Conservation (phyloP, 2,797 vertebrate species). For the Botia almorhae region DNA sequence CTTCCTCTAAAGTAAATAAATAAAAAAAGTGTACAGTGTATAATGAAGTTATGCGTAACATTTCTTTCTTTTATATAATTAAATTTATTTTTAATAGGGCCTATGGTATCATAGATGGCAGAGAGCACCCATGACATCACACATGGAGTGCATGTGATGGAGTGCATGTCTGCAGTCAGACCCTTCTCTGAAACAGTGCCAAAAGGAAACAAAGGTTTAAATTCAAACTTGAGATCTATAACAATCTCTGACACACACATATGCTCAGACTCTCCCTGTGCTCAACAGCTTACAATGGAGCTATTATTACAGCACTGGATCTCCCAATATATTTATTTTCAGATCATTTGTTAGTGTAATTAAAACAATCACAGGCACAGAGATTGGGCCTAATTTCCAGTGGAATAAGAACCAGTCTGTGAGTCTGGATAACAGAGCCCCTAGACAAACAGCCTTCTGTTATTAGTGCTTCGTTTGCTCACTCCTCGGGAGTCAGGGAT, state of each 20-base stretch:
- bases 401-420: conserved; percentile 56
- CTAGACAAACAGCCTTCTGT: conserved; percentile 63
- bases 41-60: neutral
- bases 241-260: conserved; percentile 32
- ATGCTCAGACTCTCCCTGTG: conserved; percentile 20
- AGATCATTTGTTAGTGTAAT: conserved; percentile 71
- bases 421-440: conserved; percentile 55
- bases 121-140: too few species aligned
- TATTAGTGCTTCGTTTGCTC: conserved; percentile 58
- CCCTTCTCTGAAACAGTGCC: neutral
- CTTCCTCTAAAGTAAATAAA: neutral
- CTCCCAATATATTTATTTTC: conserved; percentile 78
- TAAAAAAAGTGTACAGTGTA: too few species aligned
- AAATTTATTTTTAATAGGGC: neutral
- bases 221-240: conserved; percentile 28
- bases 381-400: conserved; percentile 61
- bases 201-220: conserved; percentile 9
- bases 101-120: neutral
- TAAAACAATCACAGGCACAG: conserved; percentile 64
- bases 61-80: neutral
- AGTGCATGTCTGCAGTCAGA: neutral
- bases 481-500: conserved; percentile 45
- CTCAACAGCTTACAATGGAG: conserved; percentile 55
- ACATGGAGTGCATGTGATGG: neutral
- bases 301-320: conserved; percentile 65